Base-by-base conservation (phyloP, 2,113 vertebrate species). In the Ranitomeya imitator region DNA sequence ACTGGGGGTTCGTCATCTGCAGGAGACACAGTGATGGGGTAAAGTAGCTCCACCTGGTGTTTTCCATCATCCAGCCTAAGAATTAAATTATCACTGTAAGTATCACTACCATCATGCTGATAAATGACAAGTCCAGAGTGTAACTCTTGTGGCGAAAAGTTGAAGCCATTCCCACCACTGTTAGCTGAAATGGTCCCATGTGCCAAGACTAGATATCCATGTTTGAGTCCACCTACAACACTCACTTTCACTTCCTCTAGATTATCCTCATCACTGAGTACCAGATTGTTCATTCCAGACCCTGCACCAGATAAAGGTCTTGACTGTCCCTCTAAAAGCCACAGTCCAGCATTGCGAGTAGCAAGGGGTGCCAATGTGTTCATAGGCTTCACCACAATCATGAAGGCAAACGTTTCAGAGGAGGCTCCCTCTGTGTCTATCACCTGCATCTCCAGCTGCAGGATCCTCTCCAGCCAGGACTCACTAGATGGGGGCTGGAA, bases 31-130 rank as follows among this genome's bases (percentile, higher is more conserved):
- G 94, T 93, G 85, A 97, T 92, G 8, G 94, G 94, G 81, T 96
- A 96, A 89, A 97, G 93, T 92, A 97, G 95, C 81, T 97, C 93
- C 0, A 96, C 95, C 59, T 94, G 94, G 71, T 96, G 94, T 7
- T 55, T 92, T 71, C 94, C 95, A 1, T 96, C 96, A n/a, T 93
- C 93, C 94, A 97, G 92, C 31, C 86, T 81, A 87, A 97, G 96
- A 90, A 97, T 85, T 73, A 96, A 93, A 80, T 96, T 97, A 91
- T 97, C 95, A 0, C 95, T 96, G 89, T 95, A 96, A 37, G 94
- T 96, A 88, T 97, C 93, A 0, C 94, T 96, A 80, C 95, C 95
- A 0, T 96, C 94, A 0, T 96, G 96, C 89, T 96, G 95, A 89
- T 96, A 97, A 52, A 96, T 89, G 31, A 97, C 95, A 59, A 91